Base-by-base conservation (phyloP, 37 sponge, comb jelly and placozoan genomes). In the Mnemiopsis leidyi region DNA sequence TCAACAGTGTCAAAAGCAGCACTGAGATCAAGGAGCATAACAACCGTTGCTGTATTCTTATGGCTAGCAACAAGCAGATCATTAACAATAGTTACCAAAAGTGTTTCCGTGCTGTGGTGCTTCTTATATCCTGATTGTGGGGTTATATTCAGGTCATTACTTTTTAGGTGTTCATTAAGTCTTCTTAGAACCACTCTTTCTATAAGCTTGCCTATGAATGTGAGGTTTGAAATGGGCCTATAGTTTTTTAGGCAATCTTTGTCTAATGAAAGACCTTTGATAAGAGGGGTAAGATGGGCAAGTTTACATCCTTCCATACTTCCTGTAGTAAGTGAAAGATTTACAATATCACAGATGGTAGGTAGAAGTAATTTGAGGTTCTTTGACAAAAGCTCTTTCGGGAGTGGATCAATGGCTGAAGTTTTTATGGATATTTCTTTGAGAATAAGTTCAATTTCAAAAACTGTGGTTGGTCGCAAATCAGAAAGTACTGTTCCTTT, bases 1-100 rank as follows among this genome's bases (percentile, higher is more conserved):
- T 71, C 73, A 3, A 71, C 73, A 18, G 73, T 71, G 73, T 71
- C 73, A 71, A 71, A 71, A 23, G 73, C 73, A 29, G 73, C 73
- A 23, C 21, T 23, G 21, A 71, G 73, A 18, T 71, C 73, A 7
- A 71, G 73, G 21, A 71, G 7, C 73, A 71, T 71, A 3, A 71
- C 7, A 5, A 71, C 73, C 23, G 73, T 71, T 3, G 73, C 25
- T 5, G 73, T 23, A 29, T 71, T 7, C 5, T 71, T 23, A 18
- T 71, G 29, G 26, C 24, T 3, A n/a, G 73, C 73, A 7, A 71
- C 23, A n/a, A 71, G 25, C 26, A 71, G 16, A 71, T 71, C 73
- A 71, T 71, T 71, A 18, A 29, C 2, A 28, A 71, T 29, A 28
- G 23, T 71, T 29, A 71, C 21, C 16, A 71, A 29, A 23, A 71